Percentiles rank a stretch among this genome's conserved stretches.
These are phyloP conservation scores for Rhinichthys klamathensis DNA, from an alignment of 2,113 vertebrate genomes.

Conservation along the genomic window DNA sequence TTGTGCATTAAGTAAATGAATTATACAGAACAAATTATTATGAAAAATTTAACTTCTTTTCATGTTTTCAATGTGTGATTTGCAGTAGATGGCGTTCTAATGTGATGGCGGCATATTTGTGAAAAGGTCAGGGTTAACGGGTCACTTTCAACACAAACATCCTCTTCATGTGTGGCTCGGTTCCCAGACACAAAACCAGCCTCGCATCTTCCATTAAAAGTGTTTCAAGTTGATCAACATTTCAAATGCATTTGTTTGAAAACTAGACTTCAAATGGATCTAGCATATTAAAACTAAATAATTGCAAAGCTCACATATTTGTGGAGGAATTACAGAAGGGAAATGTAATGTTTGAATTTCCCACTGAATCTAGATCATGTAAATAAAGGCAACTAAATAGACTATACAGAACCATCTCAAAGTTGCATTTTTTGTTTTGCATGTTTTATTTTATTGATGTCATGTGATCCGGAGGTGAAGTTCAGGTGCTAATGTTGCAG, in stretches of 20 bases:
- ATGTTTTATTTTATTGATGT: background rate
- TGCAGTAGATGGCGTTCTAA: background rate
- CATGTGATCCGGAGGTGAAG: constrained; percentile 6
- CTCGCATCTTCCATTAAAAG: constrained; percentile 3
- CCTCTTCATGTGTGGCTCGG: constrained; percentile 40
- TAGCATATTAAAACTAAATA: constrained; percentile 18
- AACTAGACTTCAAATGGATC: background rate
- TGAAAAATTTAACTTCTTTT: background rate
- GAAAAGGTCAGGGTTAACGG: constrained; percentile 22
- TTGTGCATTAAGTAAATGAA: background rate
- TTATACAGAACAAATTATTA: background rate
- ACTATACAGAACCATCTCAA: background rate
- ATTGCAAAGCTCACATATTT: background rate
- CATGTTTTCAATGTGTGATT: background rate
- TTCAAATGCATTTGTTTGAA: background rate
- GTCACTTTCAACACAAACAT: constrained; percentile 41
- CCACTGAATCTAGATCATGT: background rate
- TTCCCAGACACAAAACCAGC: constrained; percentile 22
- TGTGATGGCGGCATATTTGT: constrained; percentile 1
- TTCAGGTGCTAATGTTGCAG: constrained; percentile 43
- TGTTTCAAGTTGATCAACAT: background rate
- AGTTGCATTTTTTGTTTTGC: background rate
- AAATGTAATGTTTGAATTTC: background rate
- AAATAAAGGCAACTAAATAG: background rate
- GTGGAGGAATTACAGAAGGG: constrained; percentile 2